phyloP scores from a whole-genome alignment of 2,113 vertebrate species.

The Tachycineta bicolor region DNA sequence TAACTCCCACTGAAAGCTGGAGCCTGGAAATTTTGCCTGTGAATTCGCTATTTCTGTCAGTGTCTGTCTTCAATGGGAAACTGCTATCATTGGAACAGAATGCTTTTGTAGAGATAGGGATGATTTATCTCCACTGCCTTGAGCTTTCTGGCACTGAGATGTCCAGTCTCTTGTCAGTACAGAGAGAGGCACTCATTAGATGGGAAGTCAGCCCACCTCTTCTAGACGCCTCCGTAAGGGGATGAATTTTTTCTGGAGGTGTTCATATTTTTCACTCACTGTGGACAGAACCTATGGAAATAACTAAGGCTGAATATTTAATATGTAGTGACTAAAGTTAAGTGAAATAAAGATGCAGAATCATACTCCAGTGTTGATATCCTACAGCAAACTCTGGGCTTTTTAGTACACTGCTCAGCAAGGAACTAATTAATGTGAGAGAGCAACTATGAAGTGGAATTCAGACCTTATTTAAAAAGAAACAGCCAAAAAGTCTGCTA shows the following conservation, averaged over 20 bases:
- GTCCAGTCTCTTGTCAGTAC: neutral
- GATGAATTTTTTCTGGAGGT: neutral
- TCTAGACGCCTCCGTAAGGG: neutral
- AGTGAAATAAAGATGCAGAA: neutral
- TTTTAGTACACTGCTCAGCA: neutral
- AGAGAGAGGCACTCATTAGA: neutral
- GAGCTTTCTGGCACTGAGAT: neutral
- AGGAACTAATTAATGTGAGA: neutral
- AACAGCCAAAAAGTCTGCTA: neutral
- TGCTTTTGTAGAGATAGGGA: neutral
- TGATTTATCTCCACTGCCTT: neutral
- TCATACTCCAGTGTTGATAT: neutral
- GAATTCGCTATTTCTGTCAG: neutral
- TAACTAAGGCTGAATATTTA: neutral
- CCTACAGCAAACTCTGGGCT: neutral
- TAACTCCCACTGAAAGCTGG: neutral
- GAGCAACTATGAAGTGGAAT: neutral
- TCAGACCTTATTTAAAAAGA: neutral
- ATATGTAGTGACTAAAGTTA: neutral
- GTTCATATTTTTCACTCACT: neutral
- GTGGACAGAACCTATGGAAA: neutral
- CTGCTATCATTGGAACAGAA: neutral
- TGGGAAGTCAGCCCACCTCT: neutral
- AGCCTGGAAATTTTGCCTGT: neutral
- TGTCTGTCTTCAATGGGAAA: neutral